Evolutionary conservation across 2,113 vertebrate species (phyloP).

Genomic region (Tichodroma muraria): DNA sequence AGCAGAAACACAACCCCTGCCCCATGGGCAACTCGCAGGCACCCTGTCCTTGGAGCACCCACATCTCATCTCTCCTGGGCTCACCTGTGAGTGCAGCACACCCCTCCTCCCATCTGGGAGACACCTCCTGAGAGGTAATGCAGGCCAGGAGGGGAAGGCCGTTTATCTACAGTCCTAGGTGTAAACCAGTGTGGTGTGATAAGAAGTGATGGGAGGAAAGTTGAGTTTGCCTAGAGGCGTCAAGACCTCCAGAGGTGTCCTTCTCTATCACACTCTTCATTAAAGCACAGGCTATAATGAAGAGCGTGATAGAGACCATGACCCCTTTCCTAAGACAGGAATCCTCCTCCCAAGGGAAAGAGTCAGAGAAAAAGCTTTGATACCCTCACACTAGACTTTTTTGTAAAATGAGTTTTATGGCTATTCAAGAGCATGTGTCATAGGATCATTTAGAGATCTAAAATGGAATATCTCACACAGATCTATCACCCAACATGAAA

Average conservation of each 20-base stretch:
- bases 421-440: background rate
- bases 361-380: background rate
- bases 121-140: background rate
- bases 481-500: background rate
- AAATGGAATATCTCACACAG: background rate
- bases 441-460: background rate
- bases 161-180: background rate
- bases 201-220: background rate
- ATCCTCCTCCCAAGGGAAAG: background rate
- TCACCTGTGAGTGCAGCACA: background rate
- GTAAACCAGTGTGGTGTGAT: rapidly evolving
- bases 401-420: background rate
- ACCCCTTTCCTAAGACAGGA: background rate
- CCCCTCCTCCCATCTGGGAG: background rate
- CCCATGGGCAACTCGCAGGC: rapidly evolving
- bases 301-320: no score
- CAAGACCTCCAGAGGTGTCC: background rate
- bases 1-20: background rate
- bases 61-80: background rate
- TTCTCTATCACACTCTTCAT: background rate
- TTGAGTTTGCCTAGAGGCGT: background rate
- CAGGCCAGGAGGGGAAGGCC: background rate
- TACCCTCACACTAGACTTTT: background rate
- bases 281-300: background rate
- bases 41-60: background rate